Base-by-base conservation (phyloP, 2,888 invertebrate species). In the Hemithea aestivaria region DNA sequence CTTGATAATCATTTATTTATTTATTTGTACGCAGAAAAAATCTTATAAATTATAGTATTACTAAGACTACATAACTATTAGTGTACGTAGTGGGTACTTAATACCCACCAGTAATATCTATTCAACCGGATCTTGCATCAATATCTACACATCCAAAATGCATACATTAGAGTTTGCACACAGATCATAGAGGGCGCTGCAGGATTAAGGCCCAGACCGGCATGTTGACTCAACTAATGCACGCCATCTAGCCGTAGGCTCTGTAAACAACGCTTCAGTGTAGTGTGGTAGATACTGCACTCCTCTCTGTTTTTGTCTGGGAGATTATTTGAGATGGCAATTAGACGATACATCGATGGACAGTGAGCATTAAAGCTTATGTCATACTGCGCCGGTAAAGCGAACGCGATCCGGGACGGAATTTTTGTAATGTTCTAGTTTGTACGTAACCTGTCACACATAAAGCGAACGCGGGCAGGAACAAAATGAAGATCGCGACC, bases 201-300 rank as follows among this genome's bases (percentile, higher is more conserved):
- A 43, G 69, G 82, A 77, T 83, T 77, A 78, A 48, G 54, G 58
- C 57, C 41, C 58, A 53, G 54, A 57, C 59, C 52, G 52, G 45
- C 45, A 2, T 83, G 78, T 85, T 84, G 64, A 74, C 75, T 68
- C 54, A 72, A 67, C 75, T 85, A 84, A 87, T 87, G 85, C 81
- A 79, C 78, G 82, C 81, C 82, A 85, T 78, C 81, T 83, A 80
- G 72, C 84, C 78, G 67, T 56, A 45, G 79, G 82, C 69, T 73
- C 40, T 45, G 70, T 73, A 75, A 82, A 83, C 80, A 83, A 29
- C 9, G 36, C 10, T 26, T 37, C 44, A 48, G 41, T 39, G 11
- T 37, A 16, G 7, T 23, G 12, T 11, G 24, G n/a, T 3, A 7
- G 8, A 25, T 26, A 6, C 27, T 22, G 7, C 10, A 41, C 59